A percentile compares a stretch with the other conserved stretches of the same genome.
Conservation (phyloP, 2,797 vertebrate species). For the Malurus splendens region DNA sequence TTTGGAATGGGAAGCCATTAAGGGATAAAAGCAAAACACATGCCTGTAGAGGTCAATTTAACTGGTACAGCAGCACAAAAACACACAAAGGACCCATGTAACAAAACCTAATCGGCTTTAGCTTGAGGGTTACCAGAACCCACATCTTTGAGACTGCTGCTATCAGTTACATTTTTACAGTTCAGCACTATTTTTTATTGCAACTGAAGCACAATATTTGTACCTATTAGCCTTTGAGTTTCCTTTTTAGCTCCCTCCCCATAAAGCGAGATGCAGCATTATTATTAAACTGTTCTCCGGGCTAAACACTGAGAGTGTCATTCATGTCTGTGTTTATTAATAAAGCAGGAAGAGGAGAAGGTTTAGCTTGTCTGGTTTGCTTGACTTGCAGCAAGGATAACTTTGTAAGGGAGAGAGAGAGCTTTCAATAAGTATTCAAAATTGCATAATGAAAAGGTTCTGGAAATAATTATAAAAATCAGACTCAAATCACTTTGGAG, state of each 20-base stretch:
- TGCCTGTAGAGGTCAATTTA: slow-evolving; percentile 67
- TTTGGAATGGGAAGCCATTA: slow-evolving; percentile 58
- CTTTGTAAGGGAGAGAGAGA: slow-evolving; percentile 14
- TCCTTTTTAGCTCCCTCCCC: slow-evolving; percentile 51
- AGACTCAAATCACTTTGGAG: slow-evolving; percentile 50
- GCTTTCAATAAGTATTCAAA: slow-evolving; percentile 61
- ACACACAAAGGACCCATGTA: slow-evolving; percentile 65
- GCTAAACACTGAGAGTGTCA: slow-evolving; percentile 50
- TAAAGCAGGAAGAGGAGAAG: slow-evolving; percentile 31
- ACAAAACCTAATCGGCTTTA: slow-evolving; percentile 65
- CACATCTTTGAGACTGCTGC: slow-evolving; percentile 53
- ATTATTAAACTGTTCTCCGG: slow-evolving; percentile 55
- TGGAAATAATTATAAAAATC: slow-evolving; percentile 70
- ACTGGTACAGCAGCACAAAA: slow-evolving; percentile 53
- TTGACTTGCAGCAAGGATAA: slow-evolving; percentile 54
- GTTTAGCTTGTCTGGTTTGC: slow-evolving; percentile 41
- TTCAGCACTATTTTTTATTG: slow-evolving; percentile 66
- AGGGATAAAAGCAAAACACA: slow-evolving; percentile 34
- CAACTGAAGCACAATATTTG: slow-evolving; percentile 58
- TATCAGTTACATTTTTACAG: slow-evolving; percentile 44
- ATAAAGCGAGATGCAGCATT: slow-evolving; percentile 41
- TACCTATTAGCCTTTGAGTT: slow-evolving; percentile 67
- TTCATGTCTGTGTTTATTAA: slow-evolving; percentile 44
- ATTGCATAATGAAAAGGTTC: slow-evolving; percentile 71
- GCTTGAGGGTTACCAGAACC: slow-evolving; percentile 65